Conservation (phyloP, 2,113 vertebrate genomes). For the Electrona antarctica region DNA sequence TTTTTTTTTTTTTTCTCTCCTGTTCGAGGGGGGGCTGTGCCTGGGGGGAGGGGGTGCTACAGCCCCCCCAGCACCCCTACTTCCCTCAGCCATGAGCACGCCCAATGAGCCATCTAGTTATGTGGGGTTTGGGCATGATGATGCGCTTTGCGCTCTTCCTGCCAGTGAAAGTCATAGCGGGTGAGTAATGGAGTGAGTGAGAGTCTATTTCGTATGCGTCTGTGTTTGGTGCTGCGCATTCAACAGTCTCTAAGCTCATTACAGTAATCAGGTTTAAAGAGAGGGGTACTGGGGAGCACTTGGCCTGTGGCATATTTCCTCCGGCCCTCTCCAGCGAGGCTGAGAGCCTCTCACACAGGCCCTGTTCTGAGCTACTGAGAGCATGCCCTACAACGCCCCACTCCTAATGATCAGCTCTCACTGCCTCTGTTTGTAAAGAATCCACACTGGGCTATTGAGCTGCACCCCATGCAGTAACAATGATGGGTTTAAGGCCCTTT, state of each 20-base stretch:
- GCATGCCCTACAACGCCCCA: constrained; percentile 39
- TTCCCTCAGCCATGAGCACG: too few species aligned
- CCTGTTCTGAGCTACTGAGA: constrained; percentile 37
- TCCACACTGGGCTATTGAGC: constrained; percentile 49
- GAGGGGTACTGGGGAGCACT: constrained; percentile 59
- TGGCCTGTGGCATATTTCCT: constrained; percentile 54
- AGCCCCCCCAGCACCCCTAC: too few species aligned
- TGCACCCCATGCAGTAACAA: constrained; percentile 60
- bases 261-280: constrained; percentile 78
- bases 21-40: too few species aligned
- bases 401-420: constrained; percentile 59
- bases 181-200: constrained; percentile 26
- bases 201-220: constrained; percentile 49
- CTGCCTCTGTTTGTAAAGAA: constrained; percentile 62
- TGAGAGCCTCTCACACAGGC: constrained; percentile 55
- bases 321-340: constrained; percentile 57
- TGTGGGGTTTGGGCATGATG: constrained; percentile 35
- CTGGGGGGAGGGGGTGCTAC: too few species aligned
- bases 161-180: constrained; percentile 25
- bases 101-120: constrained; percentile 39
- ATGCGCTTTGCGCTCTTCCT: constrained; percentile 39
- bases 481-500: constrained; percentile 44
- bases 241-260: constrained; percentile 73
- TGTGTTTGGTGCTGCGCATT: constrained; percentile 61
- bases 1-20: too few species aligned